Evolutionary conservation across 2,797 vertebrate species (phyloP), one percentile per base, ranked within the genome.

Genomic region (Threskiornis aethiopicus): DNA sequence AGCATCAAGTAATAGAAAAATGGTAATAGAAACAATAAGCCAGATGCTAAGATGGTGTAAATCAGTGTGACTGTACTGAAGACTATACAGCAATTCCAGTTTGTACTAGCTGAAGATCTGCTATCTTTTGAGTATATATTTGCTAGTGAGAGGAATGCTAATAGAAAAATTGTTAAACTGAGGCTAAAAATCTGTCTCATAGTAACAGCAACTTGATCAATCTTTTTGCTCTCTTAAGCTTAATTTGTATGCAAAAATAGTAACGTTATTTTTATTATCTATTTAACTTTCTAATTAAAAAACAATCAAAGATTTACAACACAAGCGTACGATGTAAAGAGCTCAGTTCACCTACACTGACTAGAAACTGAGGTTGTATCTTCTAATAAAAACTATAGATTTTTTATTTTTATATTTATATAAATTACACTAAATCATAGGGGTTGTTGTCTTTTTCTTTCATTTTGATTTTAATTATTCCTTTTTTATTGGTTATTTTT

Each of bases 251-350:
- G 61, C 69, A 94, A 89, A 93, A 88, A 4, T 9, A 67, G 16
- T 64, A 47, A 6, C 6, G 1, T 18, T 85, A 31, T 76, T 92
- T 80, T 91, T 92, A 92, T 91, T 84, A 67, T 57, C 61, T 52
- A 80, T 80, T 33, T 73, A 85, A 81, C n/a, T 89, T 94, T 86
- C 67, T 81, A 88, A 96, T 91, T 88, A 91, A 84, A 91, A 87
- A 83, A 47, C 33, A 86, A 75, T 64, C 77, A 64, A 80, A 96
- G 76, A 66, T 92, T 94, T 87, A 61, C 75, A 87, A 42, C 24
- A 80, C 4, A 85, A 77, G 3, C 24, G 44, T 85, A 44, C 54
- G 83, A 59, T 9, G 10, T 58, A 62, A 89, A 47, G n/a, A 78
- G 9, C 33, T 85, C 24, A 47, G 29, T 87, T 91, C 52, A 71